Evolutionary conservation across 2,797 vertebrate genomes (phyloP).

Genomic region (Simalia tracyae): DNA sequence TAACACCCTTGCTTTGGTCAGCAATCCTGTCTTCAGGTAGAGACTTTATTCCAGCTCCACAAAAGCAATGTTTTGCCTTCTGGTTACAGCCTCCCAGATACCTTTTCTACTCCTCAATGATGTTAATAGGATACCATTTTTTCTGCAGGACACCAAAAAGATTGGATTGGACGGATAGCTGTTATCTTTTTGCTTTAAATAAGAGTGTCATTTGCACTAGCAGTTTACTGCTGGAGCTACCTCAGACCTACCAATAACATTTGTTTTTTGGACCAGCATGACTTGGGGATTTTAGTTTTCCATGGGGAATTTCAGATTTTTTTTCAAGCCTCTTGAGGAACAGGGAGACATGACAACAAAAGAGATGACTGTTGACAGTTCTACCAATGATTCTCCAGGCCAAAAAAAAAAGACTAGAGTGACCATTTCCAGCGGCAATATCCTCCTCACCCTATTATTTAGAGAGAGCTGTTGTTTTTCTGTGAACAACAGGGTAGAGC

Average conservation of each 20-base stretch:
- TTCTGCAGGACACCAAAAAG: neutral
- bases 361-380: neutral
- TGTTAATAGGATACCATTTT: neutral
- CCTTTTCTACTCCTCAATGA: neutral
- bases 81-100: neutral
- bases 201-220: constrained; percentile 13
- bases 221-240: constrained; percentile 13
- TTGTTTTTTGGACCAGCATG: neutral
- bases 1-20: constrained; percentile 46
- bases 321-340: neutral
- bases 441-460: neutral
- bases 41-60: neutral
- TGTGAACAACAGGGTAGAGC: neutral
- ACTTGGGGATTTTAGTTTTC: neutral
- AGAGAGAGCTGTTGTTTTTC: neutral
- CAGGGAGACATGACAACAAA: too few species aligned
- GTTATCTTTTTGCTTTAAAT: neutral
- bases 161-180: neutral
- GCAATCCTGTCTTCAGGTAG: constrained; percentile 9
- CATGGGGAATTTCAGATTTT: neutral
- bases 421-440: neutral
- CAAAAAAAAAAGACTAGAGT: neutral
- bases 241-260: neutral
- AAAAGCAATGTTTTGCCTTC: neutral
- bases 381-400: neutral